These are phyloP conservation scores for Chaenodraco wilsoni DNA, from an alignment of 2,797 vertebrate species.

Conservation along the genomic window DNA sequence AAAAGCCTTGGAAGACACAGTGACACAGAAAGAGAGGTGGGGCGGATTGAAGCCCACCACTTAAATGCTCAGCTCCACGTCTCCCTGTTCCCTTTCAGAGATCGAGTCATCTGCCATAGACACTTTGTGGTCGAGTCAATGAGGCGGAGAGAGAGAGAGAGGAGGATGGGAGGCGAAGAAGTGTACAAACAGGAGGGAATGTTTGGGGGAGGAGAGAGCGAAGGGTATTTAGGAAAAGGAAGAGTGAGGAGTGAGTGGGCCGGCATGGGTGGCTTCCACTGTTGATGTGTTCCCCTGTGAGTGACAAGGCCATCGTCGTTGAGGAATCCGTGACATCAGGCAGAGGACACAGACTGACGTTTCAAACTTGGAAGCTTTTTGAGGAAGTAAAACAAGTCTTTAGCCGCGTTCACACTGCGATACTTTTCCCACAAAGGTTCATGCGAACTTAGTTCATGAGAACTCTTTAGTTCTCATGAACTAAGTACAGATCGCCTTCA, in stretches of 20 bases:
- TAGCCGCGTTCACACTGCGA: too few relatives aligned
- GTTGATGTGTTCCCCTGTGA: slow-evolving; percentile 68
- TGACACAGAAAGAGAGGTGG: slow-evolving; percentile 40
- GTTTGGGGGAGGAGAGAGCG: slow-evolving; percentile 44
- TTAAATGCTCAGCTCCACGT: slow-evolving; percentile 61
- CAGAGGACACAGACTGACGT: slow-evolving; percentile 64
- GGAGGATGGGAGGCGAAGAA: slow-evolving; percentile 52
- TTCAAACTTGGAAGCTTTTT: slow-evolving; percentile 51
- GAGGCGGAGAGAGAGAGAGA: slow-evolving; percentile 61
- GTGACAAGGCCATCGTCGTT: slow-evolving; percentile 72
- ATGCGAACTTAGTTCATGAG: too few relatives aligned
- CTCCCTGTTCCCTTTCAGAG: slow-evolving; percentile 49
- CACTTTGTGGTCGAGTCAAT: slow-evolving; percentile 75
- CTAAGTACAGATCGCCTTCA: too few relatives aligned
- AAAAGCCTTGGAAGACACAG: slow-evolving; percentile 49
- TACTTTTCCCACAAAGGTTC: too few relatives aligned
- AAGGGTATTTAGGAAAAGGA: slow-evolving; percentile 58
- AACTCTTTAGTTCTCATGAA: too few relatives aligned
- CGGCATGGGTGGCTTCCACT: slow-evolving; percentile 78
- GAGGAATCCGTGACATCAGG: slow-evolving; percentile 67
- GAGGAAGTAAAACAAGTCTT: slow-evolving; percentile 10
- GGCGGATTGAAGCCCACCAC: slow-evolving; percentile 45
- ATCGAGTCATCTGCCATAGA: slow-evolving; percentile 69
- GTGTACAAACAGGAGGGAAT: slow-evolving; percentile 65
- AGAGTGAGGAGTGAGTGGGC: slow-evolving; percentile 66